Conservation (phyloP, 2,113 vertebrate species). For the Deroptyus accipitrinus region DNA sequence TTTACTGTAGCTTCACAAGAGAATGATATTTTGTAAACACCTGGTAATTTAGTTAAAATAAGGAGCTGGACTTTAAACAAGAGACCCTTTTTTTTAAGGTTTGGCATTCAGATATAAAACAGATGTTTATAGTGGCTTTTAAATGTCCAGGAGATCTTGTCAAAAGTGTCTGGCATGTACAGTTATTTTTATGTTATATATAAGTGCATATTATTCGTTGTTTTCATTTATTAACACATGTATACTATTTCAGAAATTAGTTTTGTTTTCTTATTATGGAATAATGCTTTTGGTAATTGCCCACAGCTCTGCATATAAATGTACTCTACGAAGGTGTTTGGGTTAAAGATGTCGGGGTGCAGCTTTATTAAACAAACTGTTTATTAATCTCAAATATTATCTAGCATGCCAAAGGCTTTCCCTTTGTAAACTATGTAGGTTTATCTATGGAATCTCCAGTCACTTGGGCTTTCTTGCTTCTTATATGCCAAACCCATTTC, state of each 20-base stretch:
- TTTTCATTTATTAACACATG: slow-evolving; percentile 9
- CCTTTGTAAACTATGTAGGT: background rate
- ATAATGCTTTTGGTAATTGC: slow-evolving; percentile 13
- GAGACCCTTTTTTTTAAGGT: slow-evolving; percentile 29
- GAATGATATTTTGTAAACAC: slow-evolving; percentile 70
- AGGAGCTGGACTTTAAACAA: slow-evolving; percentile 62
- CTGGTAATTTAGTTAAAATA: slow-evolving; percentile 70
- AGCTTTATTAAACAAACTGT: slow-evolving; percentile 48
- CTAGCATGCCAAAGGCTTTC: slow-evolving; percentile 11
- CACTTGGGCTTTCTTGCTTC: background rate
- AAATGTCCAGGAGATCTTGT: slow-evolving; percentile 28
- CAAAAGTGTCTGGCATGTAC: slow-evolving; percentile 55
- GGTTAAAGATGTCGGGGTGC: slow-evolving; percentile 45
- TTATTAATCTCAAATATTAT: slow-evolving; percentile 56
- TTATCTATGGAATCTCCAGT: slow-evolving; percentile 42
- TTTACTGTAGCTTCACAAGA: slow-evolving; percentile 59
- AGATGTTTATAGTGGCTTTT: slow-evolving; percentile 58
- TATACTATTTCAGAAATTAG: slow-evolving; percentile 42
- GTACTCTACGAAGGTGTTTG: slow-evolving; percentile 20
- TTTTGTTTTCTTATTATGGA: slow-evolving; percentile 28
- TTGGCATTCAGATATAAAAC: slow-evolving; percentile 63
- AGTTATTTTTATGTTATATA: slow-evolving; percentile 57
- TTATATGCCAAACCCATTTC: background rate
- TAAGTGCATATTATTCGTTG: slow-evolving; percentile 29
- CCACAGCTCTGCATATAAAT: slow-evolving; percentile 23